Conservation (phyloP, 2,113 vertebrate species). For the Pelusios castaneus region DNA sequence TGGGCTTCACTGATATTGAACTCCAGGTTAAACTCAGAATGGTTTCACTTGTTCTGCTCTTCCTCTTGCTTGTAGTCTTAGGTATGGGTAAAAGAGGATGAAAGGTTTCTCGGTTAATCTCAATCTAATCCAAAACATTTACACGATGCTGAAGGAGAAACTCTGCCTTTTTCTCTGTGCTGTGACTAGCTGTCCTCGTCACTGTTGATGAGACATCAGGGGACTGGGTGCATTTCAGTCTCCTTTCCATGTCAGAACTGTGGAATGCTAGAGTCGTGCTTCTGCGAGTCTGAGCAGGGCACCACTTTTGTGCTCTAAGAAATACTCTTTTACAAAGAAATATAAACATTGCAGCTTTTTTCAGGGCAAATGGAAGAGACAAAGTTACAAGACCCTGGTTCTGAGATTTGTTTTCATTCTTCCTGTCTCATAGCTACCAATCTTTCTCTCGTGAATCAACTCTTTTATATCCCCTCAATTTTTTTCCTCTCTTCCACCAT, state of each 20-base stretch:
- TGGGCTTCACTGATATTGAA: slow-evolving; percentile 27
- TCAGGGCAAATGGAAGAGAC: background rate
- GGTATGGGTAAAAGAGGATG: slow-evolving; percentile 20
- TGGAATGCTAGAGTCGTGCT: background rate
- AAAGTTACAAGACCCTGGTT: background rate
- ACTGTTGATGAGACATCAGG: slow-evolving; percentile 1
- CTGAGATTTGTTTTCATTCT: background rate
- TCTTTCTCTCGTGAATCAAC: slow-evolving; percentile 7
- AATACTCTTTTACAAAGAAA: background rate
- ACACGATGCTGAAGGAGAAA: slow-evolving; percentile 17
- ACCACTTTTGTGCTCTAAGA: rapidly evolving
- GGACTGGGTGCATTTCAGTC: background rate
- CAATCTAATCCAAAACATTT: slow-evolving; percentile 55
- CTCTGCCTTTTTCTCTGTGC: slow-evolving; percentile 16
- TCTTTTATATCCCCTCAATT: background rate
- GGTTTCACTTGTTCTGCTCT: slow-evolving; percentile 11
- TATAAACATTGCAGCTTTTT: slow-evolving; percentile 7
- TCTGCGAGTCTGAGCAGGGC: background rate
- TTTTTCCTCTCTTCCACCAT: background rate
- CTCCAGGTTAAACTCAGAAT: slow-evolving; percentile 27
- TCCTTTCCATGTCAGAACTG: background rate
- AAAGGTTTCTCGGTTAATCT: slow-evolving; percentile 54
- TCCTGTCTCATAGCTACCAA: slow-evolving; percentile 31
- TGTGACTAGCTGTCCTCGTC: slow-evolving; percentile 1
- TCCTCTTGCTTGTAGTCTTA: slow-evolving; percentile 44